Evolutionary conservation across 2,797 vertebrate genomes (phyloP).

Genomic region (Mormyrops attenuatus): DNA sequence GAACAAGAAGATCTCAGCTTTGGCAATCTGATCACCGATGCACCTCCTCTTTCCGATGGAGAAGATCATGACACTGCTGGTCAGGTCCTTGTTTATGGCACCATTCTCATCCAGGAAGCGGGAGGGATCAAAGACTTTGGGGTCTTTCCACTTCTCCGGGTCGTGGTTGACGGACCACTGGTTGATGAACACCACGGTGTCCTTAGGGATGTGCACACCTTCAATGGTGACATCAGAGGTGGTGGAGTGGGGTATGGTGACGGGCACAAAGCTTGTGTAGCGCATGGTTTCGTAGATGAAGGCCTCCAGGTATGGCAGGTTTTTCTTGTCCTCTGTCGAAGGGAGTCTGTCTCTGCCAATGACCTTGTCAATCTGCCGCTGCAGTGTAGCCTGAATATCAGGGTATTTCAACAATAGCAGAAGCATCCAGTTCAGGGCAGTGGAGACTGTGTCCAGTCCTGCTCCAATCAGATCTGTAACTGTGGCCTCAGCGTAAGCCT

Average conservation of each 20-base stretch:
- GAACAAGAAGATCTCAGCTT: constrained; percentile 70
- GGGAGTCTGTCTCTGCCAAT: constrained; percentile 64
- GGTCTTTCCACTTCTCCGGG: constrained; percentile 61
- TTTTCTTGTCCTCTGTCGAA: constrained; percentile 48
- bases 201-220: constrained; percentile 65
- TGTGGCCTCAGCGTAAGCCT: constrained; percentile 55
- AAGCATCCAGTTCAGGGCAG: constrained; percentile 65
- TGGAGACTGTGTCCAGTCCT: constrained; percentile 68
- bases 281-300: constrained; percentile 71
- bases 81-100: constrained; percentile 57
- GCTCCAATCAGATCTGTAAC: constrained; percentile 69
- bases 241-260: constrained; percentile 74
- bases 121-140: constrained; percentile 58
- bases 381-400: constrained; percentile 57
- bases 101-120: constrained; percentile 60
- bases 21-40: constrained; percentile 68
- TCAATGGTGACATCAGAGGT: constrained; percentile 61
- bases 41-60: constrained; percentile 67
- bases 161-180: constrained; percentile 78
- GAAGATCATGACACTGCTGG: constrained; percentile 67
- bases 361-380: constrained; percentile 58
- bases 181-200: constrained; percentile 73
- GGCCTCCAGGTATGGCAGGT: constrained; percentile 60
- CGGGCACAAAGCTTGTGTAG: constrained; percentile 71
- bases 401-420: constrained; percentile 66